Evolutionary conservation across 1,140 invertebrate species (phyloP), one percentile per base, ranked within the genome.

Genomic region (Liolophura sinensis): DNA sequence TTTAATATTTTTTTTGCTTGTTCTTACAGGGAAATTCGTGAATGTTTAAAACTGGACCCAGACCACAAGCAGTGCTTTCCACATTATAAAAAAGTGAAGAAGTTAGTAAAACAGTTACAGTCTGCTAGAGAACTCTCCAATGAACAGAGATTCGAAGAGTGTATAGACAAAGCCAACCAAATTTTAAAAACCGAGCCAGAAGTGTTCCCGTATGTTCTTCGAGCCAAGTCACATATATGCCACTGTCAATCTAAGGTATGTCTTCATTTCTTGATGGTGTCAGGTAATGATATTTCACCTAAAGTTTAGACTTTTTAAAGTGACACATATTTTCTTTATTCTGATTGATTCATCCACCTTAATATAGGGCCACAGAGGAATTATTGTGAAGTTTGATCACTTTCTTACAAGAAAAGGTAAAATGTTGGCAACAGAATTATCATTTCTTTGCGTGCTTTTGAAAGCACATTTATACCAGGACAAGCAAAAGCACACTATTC

Each of bases 61-160:
- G 98, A 99, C 77, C 95, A 99, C 84, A 96, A 97, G 84, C 86
- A 92, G 65, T 99, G 97, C 86, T 96, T 89, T 90, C 89, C 92
- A n/a, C 91, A 97, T 78, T 99, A 99, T 84, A 99, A 98, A 82
- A 96, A 94, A 82, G 86, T 99, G 1, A 97, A 98, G 79, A 97
- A 98, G 82, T 87, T 99, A n/a, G 92, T 92, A 61, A 98, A 97
- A 82, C 86, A 92, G 62, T 77, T 98, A 48, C 86, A 88, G 40
- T 88, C 90, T n/a, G 90, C 93, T 6, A 90, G 93, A 72, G 88
- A 89, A 48, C 84, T 87, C 14, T 87, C 89, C 18, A 90, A 92
- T 69, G 82, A 88, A 16, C 87, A 91, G 58, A 86, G 94, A 72
- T 94, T 88, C 85, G 80, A 85, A 0, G 89, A 89, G 18, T 99